A percentile compares a stretch with the other conserved stretches of the same genome.
phyloP scores from a whole-genome alignment of 2,797 vertebrate species.

The Sciaenops ocellatus region DNA sequence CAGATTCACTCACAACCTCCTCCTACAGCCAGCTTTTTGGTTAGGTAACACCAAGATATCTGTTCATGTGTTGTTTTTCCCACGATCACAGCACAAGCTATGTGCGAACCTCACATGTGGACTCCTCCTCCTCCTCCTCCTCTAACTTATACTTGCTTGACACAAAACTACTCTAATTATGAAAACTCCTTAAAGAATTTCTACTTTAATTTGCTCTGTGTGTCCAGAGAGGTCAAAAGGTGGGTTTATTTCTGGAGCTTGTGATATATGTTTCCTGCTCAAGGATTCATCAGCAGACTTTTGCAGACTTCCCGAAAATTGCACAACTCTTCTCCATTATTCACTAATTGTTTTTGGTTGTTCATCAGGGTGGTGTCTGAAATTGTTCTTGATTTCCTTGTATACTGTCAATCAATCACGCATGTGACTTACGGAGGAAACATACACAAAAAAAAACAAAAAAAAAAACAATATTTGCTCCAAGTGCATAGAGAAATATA shows the following conservation, averaged over 20 bases:
- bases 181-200: not conserved
- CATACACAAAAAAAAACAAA: no score
- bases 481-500: no score
- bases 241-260: not conserved
- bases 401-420: no score
- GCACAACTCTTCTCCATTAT: not conserved
- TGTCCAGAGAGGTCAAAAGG: conserved; percentile 14
- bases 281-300: not conserved
- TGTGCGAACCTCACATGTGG: conserved; percentile 15
- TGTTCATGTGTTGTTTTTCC: conserved; percentile 63
- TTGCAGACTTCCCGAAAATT: no score
- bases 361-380: not conserved
- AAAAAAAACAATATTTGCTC: no score
- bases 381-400: not conserved
- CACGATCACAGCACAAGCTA: conserved; percentile 23
- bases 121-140: not conserved
- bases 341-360: not conserved
- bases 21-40: not conserved
- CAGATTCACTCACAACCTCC: conserved; percentile 23
- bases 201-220: not conserved
- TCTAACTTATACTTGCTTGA: not conserved
- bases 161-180: not conserved
- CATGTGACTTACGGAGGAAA: not conserved
- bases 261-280: not conserved
- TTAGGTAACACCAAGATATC: conserved; percentile 46